Conservation (phyloP, 2,113 vertebrate genomes). For the Smithornis capensis region DNA sequence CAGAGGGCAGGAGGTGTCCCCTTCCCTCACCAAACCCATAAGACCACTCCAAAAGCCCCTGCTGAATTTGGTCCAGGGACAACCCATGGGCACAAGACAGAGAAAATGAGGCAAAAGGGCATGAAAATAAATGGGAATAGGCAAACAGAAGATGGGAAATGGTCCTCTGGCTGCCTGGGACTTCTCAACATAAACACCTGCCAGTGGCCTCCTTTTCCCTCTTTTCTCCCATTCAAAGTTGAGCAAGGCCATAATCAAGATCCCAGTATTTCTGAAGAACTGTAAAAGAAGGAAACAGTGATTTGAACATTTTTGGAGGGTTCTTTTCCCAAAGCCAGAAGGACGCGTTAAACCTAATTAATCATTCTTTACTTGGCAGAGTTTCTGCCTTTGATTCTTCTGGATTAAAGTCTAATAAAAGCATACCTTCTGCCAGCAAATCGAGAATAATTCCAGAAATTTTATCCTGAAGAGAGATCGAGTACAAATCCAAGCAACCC, state of each 20-base stretch:
- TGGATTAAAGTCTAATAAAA: background rate
- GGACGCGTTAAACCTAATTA: background rate
- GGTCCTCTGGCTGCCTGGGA: background rate
- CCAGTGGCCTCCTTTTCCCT: background rate
- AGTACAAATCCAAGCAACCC: background rate
- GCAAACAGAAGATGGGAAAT: background rate
- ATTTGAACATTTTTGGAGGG: background rate
- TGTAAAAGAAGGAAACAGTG: background rate
- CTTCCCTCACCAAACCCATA: background rate
- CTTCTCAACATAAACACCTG: background rate
- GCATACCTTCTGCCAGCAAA: background rate
- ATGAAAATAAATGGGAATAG: background rate
- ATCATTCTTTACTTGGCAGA: background rate
- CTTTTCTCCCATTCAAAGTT: background rate
- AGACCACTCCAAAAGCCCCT: background rate
- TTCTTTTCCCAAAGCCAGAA: background rate
- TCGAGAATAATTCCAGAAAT: background rate
- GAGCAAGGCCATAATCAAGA: background rate
- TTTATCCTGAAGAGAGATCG: background rate
- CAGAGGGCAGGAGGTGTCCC: background rate
- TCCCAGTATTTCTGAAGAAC: background rate
- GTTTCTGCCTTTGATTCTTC: background rate
- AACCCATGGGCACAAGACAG: background rate
- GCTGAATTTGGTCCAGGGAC: background rate
- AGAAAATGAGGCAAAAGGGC: background rate